A percentile compares a stretch with the other conserved stretches of the same genome.
Conservation (phyloP, 2,113 vertebrate genomes). For the Conger conger region DNA sequence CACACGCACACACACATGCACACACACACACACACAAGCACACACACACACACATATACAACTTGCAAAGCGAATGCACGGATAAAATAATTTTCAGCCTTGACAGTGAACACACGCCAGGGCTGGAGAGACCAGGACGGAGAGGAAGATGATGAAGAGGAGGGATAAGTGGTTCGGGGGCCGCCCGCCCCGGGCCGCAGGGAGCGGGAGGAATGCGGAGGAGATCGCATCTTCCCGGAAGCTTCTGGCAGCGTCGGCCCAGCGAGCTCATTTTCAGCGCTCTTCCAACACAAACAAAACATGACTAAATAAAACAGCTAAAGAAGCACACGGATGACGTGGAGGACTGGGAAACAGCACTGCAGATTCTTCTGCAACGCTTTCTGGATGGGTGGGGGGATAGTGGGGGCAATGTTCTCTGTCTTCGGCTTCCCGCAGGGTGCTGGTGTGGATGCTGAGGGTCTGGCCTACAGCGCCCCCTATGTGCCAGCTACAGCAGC, state of each 20-base stretch:
- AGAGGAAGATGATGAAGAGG: neutral
- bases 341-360: slow-evolving; percentile 49
- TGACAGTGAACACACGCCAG: no score
- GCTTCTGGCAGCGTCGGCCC: slow-evolving; percentile 71
- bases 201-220: slow-evolving; percentile 62
- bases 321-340: slow-evolving; percentile 21
- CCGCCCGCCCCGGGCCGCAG: slow-evolving; percentile 68
- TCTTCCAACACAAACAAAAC: neutral
- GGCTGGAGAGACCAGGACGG: neutral
- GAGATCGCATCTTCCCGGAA: slow-evolving; percentile 82
- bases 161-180: slow-evolving; percentile 61
- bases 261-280: slow-evolving; percentile 10
- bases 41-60: no score
- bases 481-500: neutral
- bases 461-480: neutral
- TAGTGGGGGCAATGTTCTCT: neutral
- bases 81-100: no score
- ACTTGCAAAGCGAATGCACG: no score
- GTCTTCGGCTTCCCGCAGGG: neutral
- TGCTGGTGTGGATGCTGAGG: neutral
- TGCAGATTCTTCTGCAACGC: neutral
- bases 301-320: neutral
- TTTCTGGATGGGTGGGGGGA: neutral
- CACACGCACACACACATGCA: no score
- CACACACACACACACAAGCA: no score